phyloP scores from a whole-genome alignment of 1,140 invertebrate species.

The Apis mellifera region Amel_HAv3.1 CM009945.2:653001-653500 shows the following conservation, averaged over 20 bases:
- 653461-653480: constrained; percentile 34
- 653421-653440: constrained; percentile 42
- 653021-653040: constrained; percentile 75
- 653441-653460: constrained; percentile 38
- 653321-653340: constrained; percentile 55
- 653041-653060: constrained; percentile 51
- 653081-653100: constrained; percentile 53
- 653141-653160: constrained; percentile 49
- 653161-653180: constrained; percentile 63
- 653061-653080: constrained; percentile 40
- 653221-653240: not conserved
- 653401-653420: constrained; percentile 40
- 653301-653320: constrained; percentile 67
- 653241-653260: constrained; percentile 65
- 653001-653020: constrained; percentile 82
- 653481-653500: constrained; percentile 40
- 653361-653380: constrained; percentile 57
- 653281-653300: constrained; percentile 49
- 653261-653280: constrained; percentile 17
- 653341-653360: constrained; percentile 68
- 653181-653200: constrained; percentile 26
- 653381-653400: constrained; percentile 59
- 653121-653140: constrained; percentile 44
- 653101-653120: constrained; percentile 29
- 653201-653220: constrained; percentile 34